These are phyloP conservation scores for Protosalanx chinensis DNA, from an alignment of 2,797 vertebrate species.

Conservation along the genomic window DNA sequence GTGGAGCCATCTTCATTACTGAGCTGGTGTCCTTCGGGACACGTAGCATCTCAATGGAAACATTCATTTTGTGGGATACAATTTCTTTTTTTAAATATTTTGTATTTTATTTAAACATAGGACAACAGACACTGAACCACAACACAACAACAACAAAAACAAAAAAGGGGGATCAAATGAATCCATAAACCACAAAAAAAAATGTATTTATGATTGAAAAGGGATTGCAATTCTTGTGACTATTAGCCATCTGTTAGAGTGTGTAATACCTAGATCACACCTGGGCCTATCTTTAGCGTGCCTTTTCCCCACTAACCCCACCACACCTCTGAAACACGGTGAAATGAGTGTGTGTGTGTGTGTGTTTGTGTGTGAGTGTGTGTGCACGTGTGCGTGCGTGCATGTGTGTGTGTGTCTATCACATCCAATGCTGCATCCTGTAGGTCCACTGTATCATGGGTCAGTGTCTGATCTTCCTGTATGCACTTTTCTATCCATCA, in stretches of 20 bases:
- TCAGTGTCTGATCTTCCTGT: not conserved
- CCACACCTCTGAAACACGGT: not conserved
- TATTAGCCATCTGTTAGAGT: conserved; percentile 11
- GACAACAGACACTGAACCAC: too few species aligned
- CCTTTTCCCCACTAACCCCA: conserved; percentile 43
- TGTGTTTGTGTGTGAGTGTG: not conserved
- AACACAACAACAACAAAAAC: too few species aligned
- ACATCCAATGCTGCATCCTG: not conserved
- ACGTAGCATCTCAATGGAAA: too few species aligned
- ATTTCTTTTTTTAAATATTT: conserved; percentile 10
- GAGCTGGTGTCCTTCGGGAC: too few species aligned
- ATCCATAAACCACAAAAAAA: too few species aligned
- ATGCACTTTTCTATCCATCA: conserved; percentile 15
- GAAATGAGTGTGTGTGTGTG: too few species aligned
- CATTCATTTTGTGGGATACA: not conserved
- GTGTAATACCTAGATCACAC: conserved; percentile 31
- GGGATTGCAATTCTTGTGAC: conserved; percentile 6
- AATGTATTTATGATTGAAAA: conserved; percentile 7
- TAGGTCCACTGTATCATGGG: conserved; percentile 4
- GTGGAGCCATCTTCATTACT: too few species aligned
- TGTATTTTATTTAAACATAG: not conserved
- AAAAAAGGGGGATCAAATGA: too few species aligned
- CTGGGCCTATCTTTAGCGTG: conserved; percentile 32
- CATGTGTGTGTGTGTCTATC: not conserved
- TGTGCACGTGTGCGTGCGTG: too few species aligned